Evolutionary conservation across 2,888 invertebrate species (phyloP), one percentile per base, ranked within the genome.

Genomic region (Periphyllus acericola): DNA sequence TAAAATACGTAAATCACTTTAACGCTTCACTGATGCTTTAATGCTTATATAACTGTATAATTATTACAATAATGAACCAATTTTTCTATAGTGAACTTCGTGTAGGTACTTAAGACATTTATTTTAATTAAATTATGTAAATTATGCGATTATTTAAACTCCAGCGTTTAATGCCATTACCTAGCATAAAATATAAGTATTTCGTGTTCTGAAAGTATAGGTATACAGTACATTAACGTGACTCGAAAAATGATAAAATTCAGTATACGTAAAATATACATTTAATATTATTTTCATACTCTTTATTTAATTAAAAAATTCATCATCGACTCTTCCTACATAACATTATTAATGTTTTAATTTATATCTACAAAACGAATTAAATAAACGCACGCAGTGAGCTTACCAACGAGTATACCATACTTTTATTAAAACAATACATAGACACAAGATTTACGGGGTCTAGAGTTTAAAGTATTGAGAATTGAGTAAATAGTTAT

Each of bases 121-220:
- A 83, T 83, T 83, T 83, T 83, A 83, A 83, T 83, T 83, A 83
- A 83, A 74, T 74, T 83, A 83, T 83, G 83, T 52, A 83, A 83
- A 83, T 83, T 74, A 83, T 9, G n/a, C 11, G 21, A 79, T 83
- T 83, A 74, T 74, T 83, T 83, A 83, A 83, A 83, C 72, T 36
- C 74, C 72, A 36, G 17, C 34, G 55, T 83, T 74, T 83, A 36
- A 36, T 83, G 74, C 34, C 21, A 83, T 55, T 74, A 60, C 19
- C 55, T n/a, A n/a, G n/a, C 36, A 36, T 36, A 80, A 66, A 19
- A 17, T 80, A 66, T 80, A 80, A 80, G 60, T 36, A 80, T 80
- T 60, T 80, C 60, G 36, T 66, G 25, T 9, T 66, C 25, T 66
- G n/a, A 60, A 80, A 80, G 60, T 36, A 66, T 34, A 74, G 32